These are phyloP conservation scores for Ganaspis brasiliensis DNA, from an alignment of 2,888 invertebrate genomes.

Conservation along the genomic window DNA sequence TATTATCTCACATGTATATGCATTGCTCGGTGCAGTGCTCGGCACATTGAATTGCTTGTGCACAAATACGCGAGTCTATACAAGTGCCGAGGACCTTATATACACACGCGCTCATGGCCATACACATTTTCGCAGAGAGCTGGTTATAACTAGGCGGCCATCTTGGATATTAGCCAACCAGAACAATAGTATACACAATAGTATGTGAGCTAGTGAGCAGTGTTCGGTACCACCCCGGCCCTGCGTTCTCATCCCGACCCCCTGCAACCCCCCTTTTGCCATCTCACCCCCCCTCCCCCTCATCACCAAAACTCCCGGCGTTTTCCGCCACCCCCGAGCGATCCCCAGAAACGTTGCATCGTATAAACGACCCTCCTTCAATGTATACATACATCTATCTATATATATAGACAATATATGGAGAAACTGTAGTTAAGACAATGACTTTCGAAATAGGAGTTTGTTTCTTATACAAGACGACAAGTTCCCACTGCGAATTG, in stretches of 20 bases:
- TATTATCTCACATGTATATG: slow-evolving; percentile 73
- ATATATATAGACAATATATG: neutral
- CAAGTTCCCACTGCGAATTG: slow-evolving; percentile 9
- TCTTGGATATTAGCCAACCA: slow-evolving; percentile 80
- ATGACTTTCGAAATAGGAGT: slow-evolving; percentile 12
- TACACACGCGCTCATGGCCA: slow-evolving; percentile 49
- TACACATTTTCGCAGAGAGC: slow-evolving; percentile 54
- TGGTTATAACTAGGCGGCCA: slow-evolving; percentile 78
- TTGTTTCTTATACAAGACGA: slow-evolving; percentile 22
- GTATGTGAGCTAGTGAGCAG: slow-evolving; percentile 75
- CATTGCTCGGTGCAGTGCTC: slow-evolving; percentile 66
- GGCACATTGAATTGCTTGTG: slow-evolving; percentile 69
- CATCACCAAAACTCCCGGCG: slow-evolving; percentile 49
- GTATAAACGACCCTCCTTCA: slow-evolving; percentile 13
- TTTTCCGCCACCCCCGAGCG: slow-evolving; percentile 31
- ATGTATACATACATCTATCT: neutral
- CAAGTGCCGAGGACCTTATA: slow-evolving; percentile 33
- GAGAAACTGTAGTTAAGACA: slow-evolving; percentile 20
- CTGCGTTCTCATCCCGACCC: slow-evolving; percentile 52
- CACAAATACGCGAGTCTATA: slow-evolving; percentile 63
- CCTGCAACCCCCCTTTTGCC: slow-evolving; percentile 53
- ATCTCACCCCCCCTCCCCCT: slow-evolving; percentile 39
- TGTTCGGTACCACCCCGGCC: slow-evolving; percentile 72
- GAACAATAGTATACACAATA: slow-evolving; percentile 80
- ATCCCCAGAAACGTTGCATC: slow-evolving; percentile 22